Conservation (phyloP, 1,140 invertebrate genomes). For the Harpegnathos saltator region DNA sequence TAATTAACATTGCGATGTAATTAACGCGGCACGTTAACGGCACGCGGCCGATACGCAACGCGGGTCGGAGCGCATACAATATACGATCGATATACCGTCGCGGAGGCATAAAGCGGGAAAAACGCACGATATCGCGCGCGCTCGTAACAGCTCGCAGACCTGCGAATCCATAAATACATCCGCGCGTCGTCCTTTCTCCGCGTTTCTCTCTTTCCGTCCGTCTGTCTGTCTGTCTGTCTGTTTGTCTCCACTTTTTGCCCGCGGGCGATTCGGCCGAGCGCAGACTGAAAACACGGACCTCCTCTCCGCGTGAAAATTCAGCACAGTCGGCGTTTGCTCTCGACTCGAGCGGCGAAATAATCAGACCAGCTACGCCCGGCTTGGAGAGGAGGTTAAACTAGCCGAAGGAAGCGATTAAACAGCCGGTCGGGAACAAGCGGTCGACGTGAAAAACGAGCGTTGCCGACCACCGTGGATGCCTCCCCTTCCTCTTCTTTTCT, state of each 20-base stretch:
- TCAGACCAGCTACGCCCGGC: background rate
- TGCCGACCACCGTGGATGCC: background rate
- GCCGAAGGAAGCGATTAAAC: constrained; percentile 5
- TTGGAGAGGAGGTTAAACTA: constrained; percentile 21
- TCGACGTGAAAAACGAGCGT: constrained; percentile 32
- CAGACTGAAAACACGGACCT: background rate
- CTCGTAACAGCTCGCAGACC: background rate
- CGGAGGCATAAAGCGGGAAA: background rate
- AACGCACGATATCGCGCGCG: background rate
- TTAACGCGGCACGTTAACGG: constrained; percentile 32
- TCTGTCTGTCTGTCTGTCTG: background rate
- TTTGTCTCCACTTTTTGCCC: too few species aligned
- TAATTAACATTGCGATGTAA: constrained; percentile 46
- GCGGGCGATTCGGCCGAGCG: background rate
- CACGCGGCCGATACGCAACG: background rate
- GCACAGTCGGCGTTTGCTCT: background rate
- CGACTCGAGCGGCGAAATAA: constrained; percentile 10
- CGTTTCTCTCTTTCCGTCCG: too few species aligned
- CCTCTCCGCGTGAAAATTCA: too few species aligned
- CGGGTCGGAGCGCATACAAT: background rate
- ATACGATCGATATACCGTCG: constrained; percentile 36
- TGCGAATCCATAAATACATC: background rate
- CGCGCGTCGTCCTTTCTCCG: background rate
- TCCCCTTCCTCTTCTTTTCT: too few species aligned
- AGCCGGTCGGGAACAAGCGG: background rate